Evolutionary conservation across 2,888 invertebrate genomes (phyloP), one percentile per base, ranked within the genome.

Genomic region (Trichacis sp.): DNA sequence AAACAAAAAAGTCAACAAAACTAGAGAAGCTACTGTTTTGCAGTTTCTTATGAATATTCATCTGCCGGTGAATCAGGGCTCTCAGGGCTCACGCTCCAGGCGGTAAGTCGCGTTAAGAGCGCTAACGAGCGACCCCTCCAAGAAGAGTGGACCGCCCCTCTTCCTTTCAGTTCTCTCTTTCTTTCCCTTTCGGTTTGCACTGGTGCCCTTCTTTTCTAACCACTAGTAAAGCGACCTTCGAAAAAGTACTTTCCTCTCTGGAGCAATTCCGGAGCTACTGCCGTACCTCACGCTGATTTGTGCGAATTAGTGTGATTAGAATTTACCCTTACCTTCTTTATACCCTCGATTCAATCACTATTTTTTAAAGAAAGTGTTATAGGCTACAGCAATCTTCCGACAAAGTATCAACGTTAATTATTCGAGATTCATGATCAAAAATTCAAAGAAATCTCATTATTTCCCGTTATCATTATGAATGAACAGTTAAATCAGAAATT

Each of bases 231-330:
- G n/a, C 19, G 11, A 18, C 2, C 20, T 19, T 18, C 24, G 24
- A 14, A 24, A 61, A 52, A 56, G 52, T 18, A 55, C 55, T 56
- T 57, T 49, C 46, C 68, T 53, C 59, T 33, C n/a, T 67, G 53
- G 64, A 71, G 75, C 77, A 75, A 80, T 77, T 77, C 73, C 72
- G 61, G 69, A 68, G 75, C 73, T 70, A 73, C 72, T 73, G 72
- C n/a, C n/a, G n/a, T n/a, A n/a, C n/a, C n/a, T n/a, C n/a, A n/a
- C n/a, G n/a, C n/a, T n/a, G n/a, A n/a, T n/a, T n/a, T n/a, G n/a
- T n/a, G n/a, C 79, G 83, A 82, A 83, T 83, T 83, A 81, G 81
- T 83, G 83, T 82, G 82, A 83, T 83, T 83, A 82, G 82, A 83
- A 83, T 81, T 82, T 83, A 83, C 83, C n/a, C n/a, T n/a, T n/a